Conservation (phyloP, 2,888 invertebrate species). For the Drosophila paranaensis region DNA sequence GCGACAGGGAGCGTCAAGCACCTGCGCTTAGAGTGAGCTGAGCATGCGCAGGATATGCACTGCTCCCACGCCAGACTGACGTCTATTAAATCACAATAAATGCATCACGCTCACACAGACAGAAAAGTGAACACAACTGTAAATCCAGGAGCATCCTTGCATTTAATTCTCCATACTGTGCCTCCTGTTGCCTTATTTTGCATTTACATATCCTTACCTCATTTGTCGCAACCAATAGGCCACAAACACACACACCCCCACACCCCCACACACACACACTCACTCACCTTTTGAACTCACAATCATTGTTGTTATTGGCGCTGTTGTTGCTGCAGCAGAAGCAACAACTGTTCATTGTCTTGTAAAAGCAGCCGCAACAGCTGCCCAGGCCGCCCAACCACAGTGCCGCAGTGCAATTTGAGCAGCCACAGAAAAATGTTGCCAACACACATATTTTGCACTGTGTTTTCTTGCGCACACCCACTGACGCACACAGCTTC, state of each 20-base stretch:
- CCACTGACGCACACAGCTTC: slow-evolving; percentile 8
- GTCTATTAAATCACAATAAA: neutral
- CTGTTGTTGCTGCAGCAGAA: slow-evolving; percentile 40
- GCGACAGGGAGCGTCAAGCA: neutral
- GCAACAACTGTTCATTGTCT: slow-evolving; percentile 70
- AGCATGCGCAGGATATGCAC: neutral
- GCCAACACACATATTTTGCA: slow-evolving; percentile 65
- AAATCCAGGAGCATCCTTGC: neutral
- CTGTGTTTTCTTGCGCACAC: slow-evolving; percentile 61
- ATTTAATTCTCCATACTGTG: neutral
- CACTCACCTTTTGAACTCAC: slow-evolving; percentile 38
- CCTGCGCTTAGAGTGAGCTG: neutral
- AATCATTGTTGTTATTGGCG: slow-evolving; percentile 33
- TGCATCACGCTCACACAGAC: neutral
- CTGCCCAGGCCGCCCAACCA: slow-evolving; percentile 34
- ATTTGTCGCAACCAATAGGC: slow-evolving; percentile 18
- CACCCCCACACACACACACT: neutral
- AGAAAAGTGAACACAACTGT: neutral
- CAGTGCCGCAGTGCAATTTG: slow-evolving; percentile 70
- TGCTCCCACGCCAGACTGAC: neutral
- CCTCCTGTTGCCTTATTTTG: neutral
- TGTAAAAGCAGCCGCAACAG: slow-evolving; percentile 45
- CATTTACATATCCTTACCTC: slow-evolving; percentile 17
- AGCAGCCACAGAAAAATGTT: slow-evolving; percentile 69
- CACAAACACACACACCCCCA: slow-evolving; percentile 2